Evolutionary conservation across 2,113 vertebrate genomes (phyloP).

Genomic region (Hepsetus odoe): DNA sequence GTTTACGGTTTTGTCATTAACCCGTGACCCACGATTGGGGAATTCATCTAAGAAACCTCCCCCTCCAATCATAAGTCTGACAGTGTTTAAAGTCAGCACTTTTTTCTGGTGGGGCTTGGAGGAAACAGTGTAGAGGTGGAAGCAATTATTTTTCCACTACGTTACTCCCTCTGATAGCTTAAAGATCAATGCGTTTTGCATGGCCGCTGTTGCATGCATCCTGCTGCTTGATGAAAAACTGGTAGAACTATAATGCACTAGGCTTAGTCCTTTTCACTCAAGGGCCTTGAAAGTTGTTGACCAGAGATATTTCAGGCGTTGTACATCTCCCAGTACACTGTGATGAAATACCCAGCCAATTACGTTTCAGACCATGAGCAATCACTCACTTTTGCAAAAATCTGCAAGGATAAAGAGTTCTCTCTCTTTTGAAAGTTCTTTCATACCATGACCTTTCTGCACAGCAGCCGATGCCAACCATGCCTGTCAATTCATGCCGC

Average conservation of each 20-base stretch:
- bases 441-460: too few relatives aligned
- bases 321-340: too few relatives aligned
- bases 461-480: too few relatives aligned
- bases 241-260: not conserved
- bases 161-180: slow-evolving; percentile 51
- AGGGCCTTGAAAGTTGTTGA: not conserved
- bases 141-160: slow-evolving; percentile 47
- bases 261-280: not conserved
- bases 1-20: slow-evolving; percentile 47
- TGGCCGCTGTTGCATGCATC: slow-evolving; percentile 13
- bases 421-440: too few relatives aligned
- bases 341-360: too few relatives aligned
- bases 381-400: too few relatives aligned
- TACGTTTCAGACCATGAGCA: too few relatives aligned
- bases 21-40: slow-evolving; percentile 22
- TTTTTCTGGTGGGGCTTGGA: slow-evolving; percentile 40
- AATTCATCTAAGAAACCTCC: not conserved
- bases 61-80: not conserved
- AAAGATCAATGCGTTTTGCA: slow-evolving; percentile 52
- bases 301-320: too few relatives aligned
- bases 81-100: slow-evolving; percentile 48
- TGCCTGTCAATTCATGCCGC: too few relatives aligned
- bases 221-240: not conserved
- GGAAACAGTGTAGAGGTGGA: slow-evolving; percentile 32
- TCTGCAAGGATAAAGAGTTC: too few relatives aligned